Base-by-base conservation (phyloP, 2,797 vertebrate genomes). In the Manis javanica region DNA sequence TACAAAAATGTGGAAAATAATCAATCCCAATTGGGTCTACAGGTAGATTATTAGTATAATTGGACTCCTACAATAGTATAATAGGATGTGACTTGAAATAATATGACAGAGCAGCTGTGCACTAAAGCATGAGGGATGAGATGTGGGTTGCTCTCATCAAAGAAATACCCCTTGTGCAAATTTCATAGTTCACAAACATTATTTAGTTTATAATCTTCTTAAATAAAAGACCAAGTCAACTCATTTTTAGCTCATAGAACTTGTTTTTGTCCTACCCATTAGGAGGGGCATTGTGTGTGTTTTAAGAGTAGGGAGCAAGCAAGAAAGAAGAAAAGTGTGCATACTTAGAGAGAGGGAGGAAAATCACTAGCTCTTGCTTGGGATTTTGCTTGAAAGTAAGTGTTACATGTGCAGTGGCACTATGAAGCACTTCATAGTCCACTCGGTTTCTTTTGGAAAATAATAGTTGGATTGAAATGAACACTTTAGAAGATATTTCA, bases 401-500 rank as follows among this genome's bases (percentile, higher is more conserved):
- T 59, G 88, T 97, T 97, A 92, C 90, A 97, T 71, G 37, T 37
- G 91, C 78, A 92, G 94, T 92, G 95, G 93, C 2, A 15, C 57
- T 87, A 53, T 77, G 95, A 97, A 97, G 94, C 90, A 71, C 31
- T 98, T 98, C 97, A 68, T 49, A 91, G 74, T 96, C 66, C 90
- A 90, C 91, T 98, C 84, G 64, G 75, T 97, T 98, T 98, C 91
- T 98, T 97, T 97, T 98, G 82, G 96, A 98, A 98, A 98, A 98
- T 97, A 98, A 96, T 97, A 98, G 93, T 90, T 91, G 95, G 91
- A 96, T 72, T 97, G 96, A 98, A 98, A 82, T 82, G 86, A 98
- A 72, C 55, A 96, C 94, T 98, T 98, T 93, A 95, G 91, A 98
- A 98, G 96, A 97, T 97, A 98, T 97, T 98, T 98, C 97, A 98